Evolutionary conservation across 2,888 invertebrate species (phyloP).

Genomic region (Pantelozetes paolii): DNA sequence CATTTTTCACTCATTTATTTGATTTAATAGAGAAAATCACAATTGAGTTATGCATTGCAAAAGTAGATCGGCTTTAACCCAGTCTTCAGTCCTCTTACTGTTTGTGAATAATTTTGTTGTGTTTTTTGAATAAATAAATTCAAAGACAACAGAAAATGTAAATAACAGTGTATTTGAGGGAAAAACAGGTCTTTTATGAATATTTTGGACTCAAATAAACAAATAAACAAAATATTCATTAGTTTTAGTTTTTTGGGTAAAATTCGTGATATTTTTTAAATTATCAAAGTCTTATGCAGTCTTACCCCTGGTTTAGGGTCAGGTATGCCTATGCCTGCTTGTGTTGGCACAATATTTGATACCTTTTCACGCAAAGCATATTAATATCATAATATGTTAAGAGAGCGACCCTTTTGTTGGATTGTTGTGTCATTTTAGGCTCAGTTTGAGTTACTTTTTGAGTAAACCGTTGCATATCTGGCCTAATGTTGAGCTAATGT

Average conservation of each 20-base stretch:
- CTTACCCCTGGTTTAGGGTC: neutral
- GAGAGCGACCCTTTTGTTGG: conserved; percentile 16
- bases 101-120: neutral
- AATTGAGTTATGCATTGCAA: neutral
- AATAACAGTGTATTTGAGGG: neutral
- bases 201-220: neutral
- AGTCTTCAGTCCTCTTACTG: neutral
- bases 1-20: conserved; percentile 28
- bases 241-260: conserved; percentile 27
- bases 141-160: conserved; percentile 9
- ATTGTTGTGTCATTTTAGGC: neutral
- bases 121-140: conserved; percentile 6
- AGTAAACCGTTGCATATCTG: neutral
- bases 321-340: conserved; percentile 9
- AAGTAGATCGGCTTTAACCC: conserved; percentile 18
- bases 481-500: conserved; percentile 6
- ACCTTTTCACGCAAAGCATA: neutral
- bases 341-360: conserved; percentile 7
- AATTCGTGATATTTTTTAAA: conserved; percentile 33
- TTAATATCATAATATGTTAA: conserved; percentile 18
- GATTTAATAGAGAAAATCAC: neutral
- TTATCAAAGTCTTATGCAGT: conserved; percentile 11
- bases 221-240: conserved; percentile 23
- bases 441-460: neutral
- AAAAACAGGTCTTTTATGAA: conserved; percentile 30